These are phyloP conservation scores for Megaleporinus macrocephalus DNA, from an alignment of 2,113 vertebrate genomes.

Conservation along the genomic window DNA sequence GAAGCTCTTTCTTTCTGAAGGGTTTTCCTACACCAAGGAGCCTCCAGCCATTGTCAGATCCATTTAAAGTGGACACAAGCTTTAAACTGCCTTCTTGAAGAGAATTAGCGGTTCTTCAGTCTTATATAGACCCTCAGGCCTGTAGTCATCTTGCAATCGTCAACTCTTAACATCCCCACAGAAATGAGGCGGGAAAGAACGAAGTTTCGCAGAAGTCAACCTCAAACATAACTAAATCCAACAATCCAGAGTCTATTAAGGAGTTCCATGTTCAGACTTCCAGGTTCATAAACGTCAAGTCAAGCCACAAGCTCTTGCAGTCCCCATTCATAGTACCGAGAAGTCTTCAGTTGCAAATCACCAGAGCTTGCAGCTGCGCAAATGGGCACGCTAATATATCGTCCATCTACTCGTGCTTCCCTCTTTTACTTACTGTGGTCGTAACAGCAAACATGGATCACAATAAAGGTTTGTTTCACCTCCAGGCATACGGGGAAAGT, in stretches of 20 bases:
- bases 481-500: conserved; percentile 31
- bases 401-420: not conserved
- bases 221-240: not conserved
- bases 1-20: conserved; percentile 13
- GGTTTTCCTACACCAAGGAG: not conserved
- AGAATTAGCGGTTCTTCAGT: not conserved
- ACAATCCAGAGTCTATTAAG: not conserved
- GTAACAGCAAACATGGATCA: conserved; percentile 24
- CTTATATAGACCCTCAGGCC: not conserved
- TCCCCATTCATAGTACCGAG: not conserved
- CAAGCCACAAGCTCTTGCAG: not conserved
- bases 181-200: not conserved
- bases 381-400: not conserved
- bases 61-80: not conserved
- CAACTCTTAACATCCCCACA: not conserved
- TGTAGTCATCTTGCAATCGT: not conserved
- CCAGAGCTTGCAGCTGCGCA: not conserved
- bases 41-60: not conserved
- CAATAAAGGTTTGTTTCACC: conserved; percentile 33
- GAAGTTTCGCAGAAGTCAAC: not conserved
- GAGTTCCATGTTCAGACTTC: not conserved
- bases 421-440: conserved; percentile 10
- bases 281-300: not conserved
- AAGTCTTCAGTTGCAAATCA: not conserved
- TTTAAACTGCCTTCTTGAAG: not conserved